Percentiles rank a stretch among this genome's conserved stretches.
Conservation (phyloP, 2,797 vertebrate species). For the Botia almorhae region DNA sequence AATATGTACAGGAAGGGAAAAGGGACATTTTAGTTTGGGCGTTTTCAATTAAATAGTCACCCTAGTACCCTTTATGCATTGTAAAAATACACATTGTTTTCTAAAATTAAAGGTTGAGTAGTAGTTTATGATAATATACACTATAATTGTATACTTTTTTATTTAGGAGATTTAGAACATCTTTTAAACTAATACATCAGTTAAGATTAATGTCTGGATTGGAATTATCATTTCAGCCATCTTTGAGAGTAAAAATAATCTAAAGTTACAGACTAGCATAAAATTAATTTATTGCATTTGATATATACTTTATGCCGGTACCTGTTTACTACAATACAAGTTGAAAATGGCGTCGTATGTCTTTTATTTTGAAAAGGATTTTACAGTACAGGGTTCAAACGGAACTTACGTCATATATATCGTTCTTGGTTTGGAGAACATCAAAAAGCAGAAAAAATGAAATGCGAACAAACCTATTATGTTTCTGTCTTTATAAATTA, state of each 20-base stretch:
- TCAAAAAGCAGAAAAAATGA: neutral
- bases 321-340: too few species aligned
- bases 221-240: too few species aligned
- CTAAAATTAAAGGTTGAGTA: neutral
- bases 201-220: too few species aligned
- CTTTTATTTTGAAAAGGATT: slow-evolving; percentile 41
- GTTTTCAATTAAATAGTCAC: slow-evolving; percentile 1
- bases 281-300: too few species aligned
- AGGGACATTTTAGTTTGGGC: neutral
- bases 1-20: neutral
- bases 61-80: neutral
- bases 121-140: neutral
- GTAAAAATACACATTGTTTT: neutral
- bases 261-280: too few species aligned
- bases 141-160: neutral
- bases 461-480: neutral
- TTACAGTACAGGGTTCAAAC: too few species aligned
- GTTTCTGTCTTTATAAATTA: neutral
- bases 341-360: neutral
- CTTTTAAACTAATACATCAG: too few species aligned
- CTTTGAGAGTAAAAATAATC: too few species aligned
- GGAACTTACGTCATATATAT: neutral
- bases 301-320: too few species aligned
- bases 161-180: neutral
- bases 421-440: slow-evolving; percentile 24